Evolutionary conservation across 2,797 vertebrate species (phyloP).

Genomic region (Bradypodion pumilum): DNA sequence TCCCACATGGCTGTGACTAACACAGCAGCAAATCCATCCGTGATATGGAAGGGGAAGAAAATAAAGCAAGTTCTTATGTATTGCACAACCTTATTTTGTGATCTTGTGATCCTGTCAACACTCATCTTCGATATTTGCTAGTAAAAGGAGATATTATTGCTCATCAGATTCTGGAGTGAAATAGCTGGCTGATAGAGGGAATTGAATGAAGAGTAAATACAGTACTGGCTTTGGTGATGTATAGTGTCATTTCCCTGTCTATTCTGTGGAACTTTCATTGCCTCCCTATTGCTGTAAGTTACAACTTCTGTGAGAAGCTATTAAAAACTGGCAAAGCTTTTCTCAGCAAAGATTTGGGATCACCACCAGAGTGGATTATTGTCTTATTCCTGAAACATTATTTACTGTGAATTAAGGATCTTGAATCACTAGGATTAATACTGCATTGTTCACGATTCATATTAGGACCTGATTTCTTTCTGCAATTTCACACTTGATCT

Average conservation of each 20-base stretch:
- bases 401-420: neutral
- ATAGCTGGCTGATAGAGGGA: neutral
- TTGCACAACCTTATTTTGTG: neutral
- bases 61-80: too few relatives aligned
- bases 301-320: slow-evolving; percentile 20
- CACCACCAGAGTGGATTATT: neutral
- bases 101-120: neutral
- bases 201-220: neutral
- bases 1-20: too few relatives aligned
- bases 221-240: neutral
- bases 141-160: neutral
- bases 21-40: too few relatives aligned
- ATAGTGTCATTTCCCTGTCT: neutral
- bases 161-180: neutral
- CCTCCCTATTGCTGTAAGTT: slow-evolving; percentile 20
- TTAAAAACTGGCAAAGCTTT: slow-evolving; percentile 41
- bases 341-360: slow-evolving; percentile 14
- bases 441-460: neutral
- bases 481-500: neutral
- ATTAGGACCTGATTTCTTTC: neutral
- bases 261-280: neutral
- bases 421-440: neutral
- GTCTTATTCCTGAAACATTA: neutral
- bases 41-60: too few relatives aligned
- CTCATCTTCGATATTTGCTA: neutral